Evolutionary conservation across 1,140 invertebrate species (phyloP).

Genomic region (Penaeus vannamei): DNA sequence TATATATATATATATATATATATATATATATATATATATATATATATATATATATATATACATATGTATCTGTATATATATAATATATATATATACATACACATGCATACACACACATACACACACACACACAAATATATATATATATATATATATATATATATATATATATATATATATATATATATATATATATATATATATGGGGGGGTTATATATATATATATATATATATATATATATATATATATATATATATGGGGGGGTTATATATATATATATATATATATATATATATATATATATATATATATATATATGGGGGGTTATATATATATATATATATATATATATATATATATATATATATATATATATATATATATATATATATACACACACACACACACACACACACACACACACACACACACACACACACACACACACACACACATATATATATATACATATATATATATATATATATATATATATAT

Average conservation of each 20-base stretch:
- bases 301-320: slow-evolving; percentile 1
- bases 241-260: too few species aligned
- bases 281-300: neutral
- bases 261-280: neutral
- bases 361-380: neutral
- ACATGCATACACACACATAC: neutral
- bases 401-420: neutral
- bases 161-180: neutral
- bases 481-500: neutral
- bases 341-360: neutral
- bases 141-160: neutral
- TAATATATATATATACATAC: slow-evolving; percentile 19
- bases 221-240: too few species aligned
- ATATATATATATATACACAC: slow-evolving; percentile 23
- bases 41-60: neutral
- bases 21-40: neutral
- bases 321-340: neutral
- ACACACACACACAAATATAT: neutral
- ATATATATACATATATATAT: neutral
- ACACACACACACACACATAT: neutral
- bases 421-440: neutral
- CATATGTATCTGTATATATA: neutral
- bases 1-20: neutral
- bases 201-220: too few species aligned
- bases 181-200: neutral